Percentiles rank a stretch among this genome's conserved stretches.
phyloP scores from a whole-genome alignment of 1,140 invertebrate species.

The Pararge aegeria region DNA sequence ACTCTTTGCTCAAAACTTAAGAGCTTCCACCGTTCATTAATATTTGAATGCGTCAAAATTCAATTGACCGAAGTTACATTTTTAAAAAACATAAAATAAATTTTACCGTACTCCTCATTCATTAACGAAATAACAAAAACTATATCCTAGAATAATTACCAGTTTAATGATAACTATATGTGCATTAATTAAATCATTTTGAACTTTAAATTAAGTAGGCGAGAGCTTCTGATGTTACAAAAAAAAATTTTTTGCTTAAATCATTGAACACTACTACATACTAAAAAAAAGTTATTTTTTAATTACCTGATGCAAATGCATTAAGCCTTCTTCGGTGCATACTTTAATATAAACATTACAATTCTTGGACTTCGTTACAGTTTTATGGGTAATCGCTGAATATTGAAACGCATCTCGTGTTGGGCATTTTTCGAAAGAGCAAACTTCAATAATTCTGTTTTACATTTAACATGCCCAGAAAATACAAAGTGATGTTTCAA shows the following conservation, averaged over 20 bases:
- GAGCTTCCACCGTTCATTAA: slow-evolving; percentile 51
- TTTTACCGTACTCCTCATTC: slow-evolving; percentile 27
- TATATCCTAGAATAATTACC: slow-evolving; percentile 30
- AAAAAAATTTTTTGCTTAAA: background rate
- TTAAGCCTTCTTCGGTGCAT: too few species aligned
- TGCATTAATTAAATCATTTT: slow-evolving; percentile 18
- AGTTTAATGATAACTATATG: slow-evolving; percentile 25
- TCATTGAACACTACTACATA: too few species aligned
- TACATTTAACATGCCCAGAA: too few species aligned
- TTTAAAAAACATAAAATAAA: slow-evolving; percentile 20
- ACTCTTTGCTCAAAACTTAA: slow-evolving; percentile 59
- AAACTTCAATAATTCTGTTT: too few species aligned
- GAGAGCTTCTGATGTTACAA: background rate
- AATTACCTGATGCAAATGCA: too few species aligned
- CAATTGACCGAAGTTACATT: slow-evolving; percentile 45
- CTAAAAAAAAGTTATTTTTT: too few species aligned
- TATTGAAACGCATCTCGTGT: too few species aligned
- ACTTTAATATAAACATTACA: too few species aligned
- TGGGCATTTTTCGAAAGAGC: too few species aligned
- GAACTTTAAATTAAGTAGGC: slow-evolving; percentile 27
- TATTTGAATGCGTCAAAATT: slow-evolving; percentile 23
- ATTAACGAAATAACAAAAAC: slow-evolving; percentile 21
- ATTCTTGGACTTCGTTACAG: too few species aligned
- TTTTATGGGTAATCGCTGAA: too few species aligned
- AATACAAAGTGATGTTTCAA: too few species aligned